These are phyloP conservation scores for Heliornis fulica DNA, from an alignment of 2,113 vertebrate species.

Conservation along the genomic window DNA sequence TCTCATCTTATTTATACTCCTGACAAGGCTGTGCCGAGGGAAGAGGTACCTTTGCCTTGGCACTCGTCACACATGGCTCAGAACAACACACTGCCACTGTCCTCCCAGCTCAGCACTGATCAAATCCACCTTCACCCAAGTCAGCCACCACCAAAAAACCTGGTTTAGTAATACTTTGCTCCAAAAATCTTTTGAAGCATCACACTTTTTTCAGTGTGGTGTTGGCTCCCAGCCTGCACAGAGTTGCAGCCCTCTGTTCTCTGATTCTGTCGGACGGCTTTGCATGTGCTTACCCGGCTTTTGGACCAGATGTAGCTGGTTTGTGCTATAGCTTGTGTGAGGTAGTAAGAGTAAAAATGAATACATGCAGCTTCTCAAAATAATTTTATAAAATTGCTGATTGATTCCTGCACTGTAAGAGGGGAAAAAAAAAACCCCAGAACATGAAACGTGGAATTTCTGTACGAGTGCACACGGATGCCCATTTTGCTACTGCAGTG, in stretches of 20 bases:
- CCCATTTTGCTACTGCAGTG: neutral
- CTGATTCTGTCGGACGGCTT: neutral
- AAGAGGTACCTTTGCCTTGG: rapidly evolving
- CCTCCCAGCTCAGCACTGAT: neutral
- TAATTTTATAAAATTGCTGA: neutral
- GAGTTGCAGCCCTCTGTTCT: neutral
- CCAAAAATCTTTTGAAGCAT: neutral
- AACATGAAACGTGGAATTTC: neutral
- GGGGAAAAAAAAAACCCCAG: neutral
- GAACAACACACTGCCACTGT: neutral
- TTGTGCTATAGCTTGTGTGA: neutral
- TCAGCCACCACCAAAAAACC: neutral
- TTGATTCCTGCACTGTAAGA: neutral
- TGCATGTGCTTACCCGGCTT: neutral
- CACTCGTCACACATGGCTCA: rapidly evolving
- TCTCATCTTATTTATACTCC: neutral
- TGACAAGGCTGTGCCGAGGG: neutral
- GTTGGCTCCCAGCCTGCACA: neutral
- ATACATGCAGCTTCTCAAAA: neutral
- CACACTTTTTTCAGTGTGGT: rapidly evolving
- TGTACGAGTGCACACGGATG: neutral
- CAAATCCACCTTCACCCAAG: neutral
- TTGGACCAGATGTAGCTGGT: neutral
- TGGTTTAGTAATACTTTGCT: neutral
- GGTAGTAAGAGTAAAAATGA: neutral